phyloP scores from a whole-genome alignment of 2,113 vertebrate genomes.

The Cyprinodon tularosa region DNA sequence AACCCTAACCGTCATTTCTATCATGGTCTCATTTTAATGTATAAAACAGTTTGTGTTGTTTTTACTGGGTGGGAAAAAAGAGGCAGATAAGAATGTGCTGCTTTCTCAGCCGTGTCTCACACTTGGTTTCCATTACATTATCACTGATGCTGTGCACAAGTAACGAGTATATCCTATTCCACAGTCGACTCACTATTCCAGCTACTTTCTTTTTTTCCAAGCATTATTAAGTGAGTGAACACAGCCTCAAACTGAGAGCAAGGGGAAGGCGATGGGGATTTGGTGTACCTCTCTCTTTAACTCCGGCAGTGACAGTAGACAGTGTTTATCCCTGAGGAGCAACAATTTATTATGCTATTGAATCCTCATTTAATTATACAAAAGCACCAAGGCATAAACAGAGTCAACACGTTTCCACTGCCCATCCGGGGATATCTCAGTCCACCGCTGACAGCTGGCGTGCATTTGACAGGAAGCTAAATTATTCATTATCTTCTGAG shows the following conservation, averaged over 20 bases:
- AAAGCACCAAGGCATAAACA: background rate
- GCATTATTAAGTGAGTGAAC: slow-evolving; percentile 12
- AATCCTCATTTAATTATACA: slow-evolving; percentile 9
- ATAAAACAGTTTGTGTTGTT: background rate
- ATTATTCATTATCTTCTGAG: slow-evolving; percentile 64
- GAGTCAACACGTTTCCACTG: slow-evolving; percentile 7
- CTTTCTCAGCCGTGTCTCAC: background rate
- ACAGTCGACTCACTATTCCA: slow-evolving; percentile 3
- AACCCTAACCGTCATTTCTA: background rate
- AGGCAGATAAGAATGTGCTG: background rate
- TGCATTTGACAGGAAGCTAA: slow-evolving; percentile 47
- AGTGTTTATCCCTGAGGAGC: slow-evolving; percentile 1
- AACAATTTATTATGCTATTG: background rate
- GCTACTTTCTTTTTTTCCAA: slow-evolving; percentile 14
- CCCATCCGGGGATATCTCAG: slow-evolving; percentile 7
- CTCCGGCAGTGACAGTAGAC: slow-evolving; percentile 7
- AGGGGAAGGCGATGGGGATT: slow-evolving; percentile 3
- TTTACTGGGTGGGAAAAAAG: background rate
- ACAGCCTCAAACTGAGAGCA: slow-evolving; percentile 23
- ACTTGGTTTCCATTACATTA: slow-evolving; percentile 6
- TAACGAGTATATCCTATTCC: slow-evolving; percentile 18
- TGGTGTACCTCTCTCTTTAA: slow-evolving; percentile 2
- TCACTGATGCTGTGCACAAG: slow-evolving; percentile 4
- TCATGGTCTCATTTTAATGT: background rate
- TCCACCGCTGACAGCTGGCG: slow-evolving; percentile 50